phyloP scores from a whole-genome alignment of 2,797 vertebrate genomes.

The Typhlichthys eigenmanni region DNA sequence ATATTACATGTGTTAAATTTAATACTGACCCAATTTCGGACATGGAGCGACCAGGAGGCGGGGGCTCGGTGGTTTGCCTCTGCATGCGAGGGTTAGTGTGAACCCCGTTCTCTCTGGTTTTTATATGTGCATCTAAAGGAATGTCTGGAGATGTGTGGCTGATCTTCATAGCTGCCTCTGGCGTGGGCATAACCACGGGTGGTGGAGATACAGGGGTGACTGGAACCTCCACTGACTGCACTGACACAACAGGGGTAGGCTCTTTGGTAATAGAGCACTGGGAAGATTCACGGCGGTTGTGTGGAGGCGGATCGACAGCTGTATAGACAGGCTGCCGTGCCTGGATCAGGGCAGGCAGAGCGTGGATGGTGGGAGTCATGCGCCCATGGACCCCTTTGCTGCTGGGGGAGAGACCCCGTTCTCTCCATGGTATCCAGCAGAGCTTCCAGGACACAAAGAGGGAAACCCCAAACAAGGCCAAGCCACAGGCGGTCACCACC shows the following conservation, averaged over 20 bases:
- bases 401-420: conserved; percentile 84
- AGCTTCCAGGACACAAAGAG: conserved; percentile 99
- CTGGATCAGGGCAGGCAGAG: conserved; percentile 52
- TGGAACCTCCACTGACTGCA: conserved; percentile 84
- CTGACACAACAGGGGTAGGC: conserved; percentile 83
- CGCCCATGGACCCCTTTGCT: conserved; percentile 83
- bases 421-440: conserved; percentile 99
- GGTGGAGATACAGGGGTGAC: conserved; percentile 75
- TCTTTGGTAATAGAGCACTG: conserved; percentile 79
- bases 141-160: conserved; percentile 98
- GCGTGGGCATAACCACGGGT: conserved; percentile 73
- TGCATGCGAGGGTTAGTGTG: conserved; percentile 86
- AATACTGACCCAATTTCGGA: conserved; percentile 70
- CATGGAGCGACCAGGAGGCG: conserved; percentile 81
- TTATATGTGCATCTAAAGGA: conserved; percentile 84
- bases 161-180: conserved; percentile 96
- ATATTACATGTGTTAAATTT: too few species aligned
- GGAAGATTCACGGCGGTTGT: conserved; percentile 85
- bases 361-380: conserved; percentile 69
- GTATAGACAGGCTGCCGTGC: conserved; percentile 87
- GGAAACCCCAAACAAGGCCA: conserved; percentile 95
- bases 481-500: conserved; percentile 94
- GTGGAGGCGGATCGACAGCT: conserved; percentile 83
- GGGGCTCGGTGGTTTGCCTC: conserved; percentile 90
- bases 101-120: conserved; percentile 83